A percentile compares a stretch with the other conserved stretches of the same genome.
Evolutionary conservation across 2,113 vertebrate species (phyloP).

Genomic region (Sphaerodactylus townsendi): DNA sequence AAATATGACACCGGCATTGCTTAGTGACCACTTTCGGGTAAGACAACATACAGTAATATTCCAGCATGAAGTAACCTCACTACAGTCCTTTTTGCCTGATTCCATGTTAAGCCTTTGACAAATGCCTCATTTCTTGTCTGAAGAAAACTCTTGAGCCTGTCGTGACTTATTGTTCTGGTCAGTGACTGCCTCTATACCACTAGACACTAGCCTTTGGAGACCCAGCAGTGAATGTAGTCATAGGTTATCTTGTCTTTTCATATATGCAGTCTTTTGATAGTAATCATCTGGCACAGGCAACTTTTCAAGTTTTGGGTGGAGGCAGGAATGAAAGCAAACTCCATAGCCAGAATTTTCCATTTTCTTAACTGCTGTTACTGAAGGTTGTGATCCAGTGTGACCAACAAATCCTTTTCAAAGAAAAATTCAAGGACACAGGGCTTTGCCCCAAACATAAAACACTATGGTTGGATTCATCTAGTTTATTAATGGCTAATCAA

Average conservation of each 20-base stretch:
- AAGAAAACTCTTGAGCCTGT: background rate
- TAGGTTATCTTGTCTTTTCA: slow-evolving; percentile 14
- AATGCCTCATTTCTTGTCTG: background rate
- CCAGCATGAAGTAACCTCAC: background rate
- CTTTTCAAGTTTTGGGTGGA: background rate
- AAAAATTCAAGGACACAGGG: background rate
- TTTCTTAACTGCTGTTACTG: background rate
- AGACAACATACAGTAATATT: background rate
- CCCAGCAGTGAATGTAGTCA: background rate
- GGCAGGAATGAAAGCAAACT: background rate
- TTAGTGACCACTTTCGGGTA: background rate
- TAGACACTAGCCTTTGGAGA: background rate
- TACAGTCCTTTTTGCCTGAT: background rate
- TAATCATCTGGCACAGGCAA: background rate
- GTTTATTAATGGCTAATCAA: too few relatives aligned
- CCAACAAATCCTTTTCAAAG: background rate
- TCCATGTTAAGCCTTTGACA: background rate
- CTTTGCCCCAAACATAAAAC: background rate
- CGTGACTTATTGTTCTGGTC: background rate
- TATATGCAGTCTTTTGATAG: background rate
- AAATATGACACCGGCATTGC: background rate
- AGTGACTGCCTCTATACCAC: background rate
- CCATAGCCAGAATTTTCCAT: background rate
- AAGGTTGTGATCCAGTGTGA: background rate
- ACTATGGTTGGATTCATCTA: too few relatives aligned